Evolutionary conservation across 2,797 vertebrate species (phyloP).

Genomic region (Galaxias olidus): DNA sequence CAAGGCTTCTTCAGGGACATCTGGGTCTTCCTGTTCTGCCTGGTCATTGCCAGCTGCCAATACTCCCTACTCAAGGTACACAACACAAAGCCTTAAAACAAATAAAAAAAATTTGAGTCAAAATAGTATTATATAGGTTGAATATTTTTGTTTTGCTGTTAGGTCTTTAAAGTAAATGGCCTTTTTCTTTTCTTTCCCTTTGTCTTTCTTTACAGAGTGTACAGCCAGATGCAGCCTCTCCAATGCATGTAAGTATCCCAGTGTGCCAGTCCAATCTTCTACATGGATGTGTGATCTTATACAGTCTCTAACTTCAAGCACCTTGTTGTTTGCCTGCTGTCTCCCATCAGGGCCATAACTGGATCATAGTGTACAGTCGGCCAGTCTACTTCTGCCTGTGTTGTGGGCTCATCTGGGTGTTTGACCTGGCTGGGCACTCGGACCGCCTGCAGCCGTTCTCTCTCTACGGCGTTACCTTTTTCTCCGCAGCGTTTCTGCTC

Average conservation of each 20-base stretch:
- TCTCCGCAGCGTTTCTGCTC: constrained; percentile 84
- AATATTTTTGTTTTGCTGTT: too few relatives aligned
- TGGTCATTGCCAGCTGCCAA: constrained; percentile 93
- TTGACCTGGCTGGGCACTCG: constrained; percentile 78
- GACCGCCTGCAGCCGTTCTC: constrained; percentile 79
- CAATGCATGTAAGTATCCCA: constrained; percentile 86
- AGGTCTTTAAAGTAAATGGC: neutral
- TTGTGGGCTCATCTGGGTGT: constrained; percentile 87
- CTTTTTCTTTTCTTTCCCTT: neutral
- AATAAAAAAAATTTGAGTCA: too few relatives aligned
- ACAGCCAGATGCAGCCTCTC: constrained; percentile 90
- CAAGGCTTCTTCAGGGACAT: constrained; percentile 91
- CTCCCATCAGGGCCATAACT: constrained; percentile 85
- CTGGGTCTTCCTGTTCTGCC: constrained; percentile 93
- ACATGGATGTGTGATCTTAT: too few relatives aligned
- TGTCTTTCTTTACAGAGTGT: constrained; percentile 78
- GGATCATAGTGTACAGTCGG: constrained; percentile 92
- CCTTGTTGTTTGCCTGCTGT: constrained; percentile 1
- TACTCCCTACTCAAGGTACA: constrained; percentile 89
- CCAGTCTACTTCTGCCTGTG: constrained; percentile 91
- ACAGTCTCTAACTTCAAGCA: too few relatives aligned
- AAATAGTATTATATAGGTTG: too few relatives aligned
- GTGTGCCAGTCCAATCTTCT: constrained; percentile 4
- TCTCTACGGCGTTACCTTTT: constrained; percentile 86
- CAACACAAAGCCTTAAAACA: neutral